Base-by-base conservation (phyloP, 2,113 vertebrate genomes). In the Oenanthe oenanthe region DNA sequence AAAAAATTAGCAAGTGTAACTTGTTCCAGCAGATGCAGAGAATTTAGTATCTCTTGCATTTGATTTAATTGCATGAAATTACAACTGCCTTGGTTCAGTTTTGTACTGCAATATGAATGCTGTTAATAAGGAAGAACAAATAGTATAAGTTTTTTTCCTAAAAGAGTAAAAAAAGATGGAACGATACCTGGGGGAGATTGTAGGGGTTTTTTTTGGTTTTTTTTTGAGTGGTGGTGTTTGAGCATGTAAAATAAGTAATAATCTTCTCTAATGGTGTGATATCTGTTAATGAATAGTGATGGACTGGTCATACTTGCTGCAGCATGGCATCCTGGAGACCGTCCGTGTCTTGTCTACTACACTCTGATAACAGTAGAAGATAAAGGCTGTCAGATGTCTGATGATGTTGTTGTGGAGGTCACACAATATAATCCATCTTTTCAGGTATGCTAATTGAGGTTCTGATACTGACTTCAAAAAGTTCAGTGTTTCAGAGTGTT, bases 221-320 rank as follows among this genome's bases (percentile, higher is more conserved):
- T 54, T 40, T 63, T 45, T 45, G 20, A 78, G 12, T 60, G 42
- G 3, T 77, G 48, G 38, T 65, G 34, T 62, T 66, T 73, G 28
- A 73, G 28, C 38, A 58, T 26, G 16, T 60, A 24, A 80, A 56
- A 32, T 61, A 14, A 4, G 3, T 62, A 22, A 13, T 68, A 31
- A 29, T 47, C 4, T 19, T 54, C 26, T 93, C 45, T 87, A 48
- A 1, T 1, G 36, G 7, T 56, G 29, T 87, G 51, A 2, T 57
- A 20, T 40, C 31, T 93, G 31, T 72, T 78, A 60, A 93, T 93
- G n/a, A 53, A 57, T 54, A 99, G 99, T 38, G 97, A 98, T 22
- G 99, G 99, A 6, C 96, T 99, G 91, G 98, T 99, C 96, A 96
- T 99, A 68, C 89, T 99, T 97, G 98, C 98, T 72, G 99, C 98